Percentiles rank a stretch among this genome's conserved stretches.
Evolutionary conservation across 2,797 vertebrate genomes (phyloP).

Genomic region (Xerus rutilus): DNA sequence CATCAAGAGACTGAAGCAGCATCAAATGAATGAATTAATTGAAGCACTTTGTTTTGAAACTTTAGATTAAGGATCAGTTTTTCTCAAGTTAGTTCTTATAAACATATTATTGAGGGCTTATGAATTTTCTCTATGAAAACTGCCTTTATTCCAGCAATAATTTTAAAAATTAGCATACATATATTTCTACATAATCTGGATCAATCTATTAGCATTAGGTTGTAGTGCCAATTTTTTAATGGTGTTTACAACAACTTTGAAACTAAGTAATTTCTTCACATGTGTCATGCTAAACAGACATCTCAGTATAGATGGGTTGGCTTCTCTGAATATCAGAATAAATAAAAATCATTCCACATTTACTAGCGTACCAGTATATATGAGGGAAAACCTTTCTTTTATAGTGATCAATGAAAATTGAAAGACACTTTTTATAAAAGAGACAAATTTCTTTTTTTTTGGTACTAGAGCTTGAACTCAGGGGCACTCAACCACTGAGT

Average conservation of each 20-base stretch:
- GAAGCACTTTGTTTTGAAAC: slow-evolving; percentile 57
- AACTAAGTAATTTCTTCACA: slow-evolving; percentile 59
- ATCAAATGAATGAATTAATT: slow-evolving; percentile 43
- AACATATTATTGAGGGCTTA: not conserved
- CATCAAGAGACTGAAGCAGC: not conserved
- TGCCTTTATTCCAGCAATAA: slow-evolving; percentile 23
- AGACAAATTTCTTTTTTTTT: slow-evolving; percentile 37
- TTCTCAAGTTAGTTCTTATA: slow-evolving; percentile 13
- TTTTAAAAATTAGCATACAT: slow-evolving; percentile 38
- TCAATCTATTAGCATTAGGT: slow-evolving; percentile 19
- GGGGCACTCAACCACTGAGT: too few relatives aligned
- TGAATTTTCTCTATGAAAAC: not conserved
- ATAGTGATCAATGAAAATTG: not conserved
- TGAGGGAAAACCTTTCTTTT: slow-evolving; percentile 47
- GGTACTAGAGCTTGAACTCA: too few relatives aligned
- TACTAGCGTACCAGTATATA: not conserved
- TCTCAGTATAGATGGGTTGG: slow-evolving; percentile 32
- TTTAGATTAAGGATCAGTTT: slow-evolving; percentile 31
- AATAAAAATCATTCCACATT: slow-evolving; percentile 31
- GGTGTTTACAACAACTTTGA: not conserved
- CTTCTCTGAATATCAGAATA: slow-evolving; percentile 48
- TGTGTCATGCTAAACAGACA: not conserved
- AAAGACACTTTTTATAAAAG: slow-evolving; percentile 54
- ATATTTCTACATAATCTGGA: slow-evolving; percentile 43
- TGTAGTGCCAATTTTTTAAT: slow-evolving; percentile 8